Evolutionary conservation across 2,888 invertebrate species (phyloP).

Genomic region (Amblyjoppa proteus): DNA sequence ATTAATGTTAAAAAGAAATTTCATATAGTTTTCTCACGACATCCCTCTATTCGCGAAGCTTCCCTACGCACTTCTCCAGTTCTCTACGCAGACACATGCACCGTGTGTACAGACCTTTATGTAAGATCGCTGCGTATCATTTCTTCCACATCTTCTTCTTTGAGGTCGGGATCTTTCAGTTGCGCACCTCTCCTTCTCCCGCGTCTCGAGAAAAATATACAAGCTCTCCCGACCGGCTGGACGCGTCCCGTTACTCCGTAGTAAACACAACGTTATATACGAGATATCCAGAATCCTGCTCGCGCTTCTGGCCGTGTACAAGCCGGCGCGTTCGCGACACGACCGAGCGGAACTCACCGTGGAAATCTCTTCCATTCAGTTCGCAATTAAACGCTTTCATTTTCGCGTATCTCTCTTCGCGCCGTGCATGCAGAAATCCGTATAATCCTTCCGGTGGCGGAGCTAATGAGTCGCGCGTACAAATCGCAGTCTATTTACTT

Average conservation of each 20-base stretch:
- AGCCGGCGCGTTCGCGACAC: background rate
- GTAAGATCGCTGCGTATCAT: background rate
- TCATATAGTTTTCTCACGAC: too few species aligned
- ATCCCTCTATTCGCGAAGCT: too few species aligned
- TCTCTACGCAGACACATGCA: background rate
- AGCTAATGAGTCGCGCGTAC: background rate
- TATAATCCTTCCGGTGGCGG: too few species aligned
- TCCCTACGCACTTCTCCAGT: too few species aligned
- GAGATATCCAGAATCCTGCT: slow-evolving; percentile 44
- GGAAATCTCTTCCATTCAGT: slow-evolving; percentile 30
- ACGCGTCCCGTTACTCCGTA: slow-evolving; percentile 64
- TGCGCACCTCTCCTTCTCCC: slow-evolving; percentile 20
- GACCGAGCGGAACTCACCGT: slow-evolving; percentile 36
- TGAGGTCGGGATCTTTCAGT: slow-evolving; percentile 42
- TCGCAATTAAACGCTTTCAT: slow-evolving; percentile 32
- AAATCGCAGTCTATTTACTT: background rate
- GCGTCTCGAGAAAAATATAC: slow-evolving; percentile 25
- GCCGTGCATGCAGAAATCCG: background rate
- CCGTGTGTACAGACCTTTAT: background rate
- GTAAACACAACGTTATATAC: slow-evolving; percentile 54
- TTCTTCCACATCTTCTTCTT: slow-evolving; percentile 13
- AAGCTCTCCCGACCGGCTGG: slow-evolving; percentile 18
- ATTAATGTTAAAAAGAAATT: too few species aligned
- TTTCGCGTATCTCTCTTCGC: background rate
- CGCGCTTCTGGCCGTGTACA: slow-evolving; percentile 17